phyloP scores from a whole-genome alignment of 2,797 vertebrate species.

The Poecilia velifera region DNA sequence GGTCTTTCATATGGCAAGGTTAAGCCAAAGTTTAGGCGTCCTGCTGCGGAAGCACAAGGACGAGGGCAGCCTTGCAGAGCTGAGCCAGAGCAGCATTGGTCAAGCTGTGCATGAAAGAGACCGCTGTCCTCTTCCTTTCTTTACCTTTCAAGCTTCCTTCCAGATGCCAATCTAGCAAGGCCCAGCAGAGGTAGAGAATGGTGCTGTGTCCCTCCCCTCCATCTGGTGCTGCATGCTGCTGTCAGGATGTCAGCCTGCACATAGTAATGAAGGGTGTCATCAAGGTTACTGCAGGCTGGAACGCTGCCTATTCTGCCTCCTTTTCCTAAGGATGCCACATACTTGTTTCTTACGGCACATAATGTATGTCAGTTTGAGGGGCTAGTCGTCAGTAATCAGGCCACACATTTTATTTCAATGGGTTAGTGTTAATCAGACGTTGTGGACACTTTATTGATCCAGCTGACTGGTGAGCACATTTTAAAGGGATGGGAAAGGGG shows the following conservation, averaged over 20 bases:
- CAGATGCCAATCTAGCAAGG: constrained; percentile 65
- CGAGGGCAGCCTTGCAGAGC: constrained; percentile 72
- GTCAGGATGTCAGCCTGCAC: constrained; percentile 81
- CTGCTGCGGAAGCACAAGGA: constrained; percentile 78
- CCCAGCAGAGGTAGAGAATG: constrained; percentile 69
- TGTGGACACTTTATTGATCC: neutral
- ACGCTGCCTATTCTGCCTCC: constrained; percentile 58
- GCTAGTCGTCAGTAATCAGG: constrained; percentile 26
- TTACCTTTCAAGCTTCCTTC: constrained; percentile 53
- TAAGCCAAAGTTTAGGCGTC: constrained; percentile 62
- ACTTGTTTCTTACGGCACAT: constrained; percentile 37
- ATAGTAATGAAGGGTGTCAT: constrained; percentile 85
- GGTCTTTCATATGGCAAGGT: constrained; percentile 72
- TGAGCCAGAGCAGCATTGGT: constrained; percentile 69
- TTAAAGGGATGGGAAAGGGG: neutral
- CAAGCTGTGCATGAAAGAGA: constrained; percentile 64
- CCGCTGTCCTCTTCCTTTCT: constrained; percentile 42
- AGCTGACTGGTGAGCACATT: neutral
- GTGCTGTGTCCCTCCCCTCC: constrained; percentile 77
- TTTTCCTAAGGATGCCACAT: constrained; percentile 33
- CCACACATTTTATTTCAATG: constrained; percentile 17
- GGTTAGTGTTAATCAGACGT: constrained; percentile 13
- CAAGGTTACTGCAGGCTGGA: constrained; percentile 83
- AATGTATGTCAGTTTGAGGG: constrained; percentile 39
- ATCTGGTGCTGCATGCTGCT: constrained; percentile 81